These are phyloP conservation scores for Ptycholaimellus sp. DNA, from an alignment of 2,888 invertebrate genomes.

Conservation along the genomic window DNA sequence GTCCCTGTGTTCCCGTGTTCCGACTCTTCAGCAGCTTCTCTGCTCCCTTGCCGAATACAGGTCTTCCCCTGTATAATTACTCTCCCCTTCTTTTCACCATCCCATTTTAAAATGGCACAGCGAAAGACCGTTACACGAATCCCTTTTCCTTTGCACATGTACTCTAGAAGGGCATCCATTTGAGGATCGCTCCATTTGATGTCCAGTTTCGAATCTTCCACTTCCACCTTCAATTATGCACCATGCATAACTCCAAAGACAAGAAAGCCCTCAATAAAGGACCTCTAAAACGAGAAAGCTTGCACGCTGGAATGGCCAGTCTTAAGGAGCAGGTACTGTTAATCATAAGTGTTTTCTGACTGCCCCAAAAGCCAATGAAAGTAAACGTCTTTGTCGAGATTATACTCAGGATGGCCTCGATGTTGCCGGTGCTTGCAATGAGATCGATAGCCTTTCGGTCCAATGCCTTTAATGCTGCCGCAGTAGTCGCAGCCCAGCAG, in stretches of 20 bases:
- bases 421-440: slow-evolving; percentile 52
- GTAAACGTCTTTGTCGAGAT: slow-evolving; percentile 39
- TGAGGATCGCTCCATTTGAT: slow-evolving; percentile 84
- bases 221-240: slow-evolving; percentile 1
- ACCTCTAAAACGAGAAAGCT: slow-evolving; percentile 66
- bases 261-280: slow-evolving; percentile 4
- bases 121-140: slow-evolving; percentile 29
- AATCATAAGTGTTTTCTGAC: not conserved
- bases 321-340: slow-evolving; percentile 38
- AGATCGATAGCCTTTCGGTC: slow-evolving; percentile 90
- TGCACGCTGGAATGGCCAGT: slow-evolving; percentile 74
- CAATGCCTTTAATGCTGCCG: slow-evolving; percentile 55
- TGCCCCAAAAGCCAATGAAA: not conserved
- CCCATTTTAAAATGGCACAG: not conserved
- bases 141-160: slow-evolving; percentile 66
- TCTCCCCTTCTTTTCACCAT: not conserved
- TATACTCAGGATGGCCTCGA: slow-evolving; percentile 63
- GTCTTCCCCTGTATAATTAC: slow-evolving; percentile 49
- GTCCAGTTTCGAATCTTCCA: slow-evolving; percentile 32
- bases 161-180: slow-evolving; percentile 74
- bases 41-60: slow-evolving; percentile 63
- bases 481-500: slow-evolving; percentile 98
- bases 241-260: not conserved
- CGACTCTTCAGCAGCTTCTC: slow-evolving; percentile 69
- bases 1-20: slow-evolving; percentile 49